phyloP scores from a whole-genome alignment of 2,888 invertebrate genomes.

The Torymus auratus region DNA sequence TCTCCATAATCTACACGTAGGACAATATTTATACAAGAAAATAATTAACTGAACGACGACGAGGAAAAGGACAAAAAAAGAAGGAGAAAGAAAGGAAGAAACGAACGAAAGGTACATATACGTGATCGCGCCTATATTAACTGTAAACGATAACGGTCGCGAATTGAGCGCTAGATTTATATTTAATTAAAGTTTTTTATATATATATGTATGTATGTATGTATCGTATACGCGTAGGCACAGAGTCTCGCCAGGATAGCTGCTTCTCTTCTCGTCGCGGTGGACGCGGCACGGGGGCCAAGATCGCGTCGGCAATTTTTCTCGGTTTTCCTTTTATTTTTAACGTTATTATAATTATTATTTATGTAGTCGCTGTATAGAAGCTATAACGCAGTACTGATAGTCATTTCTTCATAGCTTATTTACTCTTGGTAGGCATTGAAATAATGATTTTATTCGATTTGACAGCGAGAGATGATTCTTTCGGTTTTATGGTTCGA shows the following conservation, averaged over 20 bases:
- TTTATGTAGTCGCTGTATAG: constrained; percentile 24
- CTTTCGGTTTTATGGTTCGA: too few species aligned
- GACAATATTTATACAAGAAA: constrained; percentile 74
- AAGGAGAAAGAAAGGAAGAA: constrained; percentile 65
- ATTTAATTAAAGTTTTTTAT: constrained; percentile 40
- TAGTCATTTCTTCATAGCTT: constrained; percentile 47
- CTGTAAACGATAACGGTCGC: constrained; percentile 6
- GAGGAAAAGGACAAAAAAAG: constrained; percentile 72
- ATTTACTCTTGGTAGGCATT: constrained; percentile 36
- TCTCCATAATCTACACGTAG: constrained; percentile 71
- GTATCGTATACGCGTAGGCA: neutral
- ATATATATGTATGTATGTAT: constrained; percentile 9
- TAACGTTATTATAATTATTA: constrained; percentile 43
- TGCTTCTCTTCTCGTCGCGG: constrained; percentile 28
- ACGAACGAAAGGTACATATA: constrained; percentile 57
- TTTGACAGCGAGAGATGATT: too few species aligned
- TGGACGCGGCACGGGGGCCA: neutral
- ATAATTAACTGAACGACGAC: too few species aligned
- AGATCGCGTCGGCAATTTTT: constrained; percentile 43
- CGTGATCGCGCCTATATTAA: constrained; percentile 47
- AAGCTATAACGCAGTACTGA: constrained; percentile 3
- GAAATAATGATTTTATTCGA: too few species aligned
- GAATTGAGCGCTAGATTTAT: constrained; percentile 45
- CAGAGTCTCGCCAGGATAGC: constrained; percentile 28
- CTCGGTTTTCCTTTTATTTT: constrained; percentile 29